phyloP scores from a whole-genome alignment of 2,888 invertebrate genomes.

The Cataglyphis rosenhaueri region DNA sequence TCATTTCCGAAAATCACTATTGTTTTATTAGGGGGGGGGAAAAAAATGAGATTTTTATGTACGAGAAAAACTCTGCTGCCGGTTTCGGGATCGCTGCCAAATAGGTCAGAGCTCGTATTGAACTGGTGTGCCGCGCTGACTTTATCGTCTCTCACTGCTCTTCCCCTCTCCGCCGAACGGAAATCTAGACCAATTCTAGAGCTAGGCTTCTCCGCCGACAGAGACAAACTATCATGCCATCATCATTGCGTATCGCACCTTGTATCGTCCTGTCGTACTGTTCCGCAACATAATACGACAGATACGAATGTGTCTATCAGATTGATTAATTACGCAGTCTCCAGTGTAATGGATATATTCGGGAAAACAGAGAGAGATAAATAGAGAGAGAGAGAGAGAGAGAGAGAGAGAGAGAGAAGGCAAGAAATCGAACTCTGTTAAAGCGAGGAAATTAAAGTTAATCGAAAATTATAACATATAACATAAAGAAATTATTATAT shows the following conservation, averaged over 20 bases:
- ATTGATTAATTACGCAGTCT: conserved; percentile 15
- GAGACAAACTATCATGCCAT: conserved; percentile 55
- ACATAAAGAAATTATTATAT: neutral
- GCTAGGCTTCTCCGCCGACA: conserved; percentile 54
- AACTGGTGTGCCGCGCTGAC: conserved; percentile 66
- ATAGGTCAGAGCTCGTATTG: conserved; percentile 82
- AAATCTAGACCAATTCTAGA: conserved; percentile 69
- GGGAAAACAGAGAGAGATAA: neutral
- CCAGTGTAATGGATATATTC: neutral
- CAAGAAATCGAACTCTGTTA: neutral
- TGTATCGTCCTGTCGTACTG: conserved; percentile 45
- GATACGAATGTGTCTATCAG: neutral
- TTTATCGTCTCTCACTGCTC: conserved; percentile 52
- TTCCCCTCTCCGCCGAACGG: conserved; percentile 22
- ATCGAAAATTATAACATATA: neutral
- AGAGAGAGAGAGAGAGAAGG: too few species aligned
- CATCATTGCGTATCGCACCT: conserved; percentile 42
- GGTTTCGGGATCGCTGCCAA: conserved; percentile 82
- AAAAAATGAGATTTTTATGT: conserved; percentile 59
- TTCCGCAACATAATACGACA: conserved; percentile 26
- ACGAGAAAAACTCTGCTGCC: conserved; percentile 61
- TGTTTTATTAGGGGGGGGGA: neutral
- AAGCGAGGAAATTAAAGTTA: neutral
- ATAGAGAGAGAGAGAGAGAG: neutral
- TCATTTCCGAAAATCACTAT: neutral